Evolutionary conservation across 2,113 vertebrate genomes (phyloP).

Genomic region (Sylvietta virens): DNA sequence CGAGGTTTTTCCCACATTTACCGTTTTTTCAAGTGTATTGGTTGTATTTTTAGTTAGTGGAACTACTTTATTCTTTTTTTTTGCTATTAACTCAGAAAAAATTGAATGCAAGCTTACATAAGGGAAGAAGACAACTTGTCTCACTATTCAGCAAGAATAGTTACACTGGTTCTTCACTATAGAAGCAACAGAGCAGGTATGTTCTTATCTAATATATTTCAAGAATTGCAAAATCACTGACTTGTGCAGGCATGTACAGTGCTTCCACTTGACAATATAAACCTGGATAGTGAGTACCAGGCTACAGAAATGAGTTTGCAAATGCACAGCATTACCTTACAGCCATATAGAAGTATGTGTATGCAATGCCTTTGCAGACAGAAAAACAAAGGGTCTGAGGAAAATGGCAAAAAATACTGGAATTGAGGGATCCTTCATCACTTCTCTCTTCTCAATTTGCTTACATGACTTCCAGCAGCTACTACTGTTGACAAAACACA

Average conservation of each 20-base stretch:
- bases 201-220: background rate
- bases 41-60: background rate
- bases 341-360: background rate
- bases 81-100: background rate
- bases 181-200: background rate
- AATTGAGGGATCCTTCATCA: background rate
- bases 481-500: background rate
- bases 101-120: background rate
- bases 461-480: background rate
- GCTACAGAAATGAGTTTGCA: background rate
- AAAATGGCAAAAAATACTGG: background rate
- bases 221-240: background rate
- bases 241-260: background rate
- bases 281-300: background rate
- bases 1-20: background rate
- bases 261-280: background rate
- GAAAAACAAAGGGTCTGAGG: background rate
- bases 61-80: background rate
- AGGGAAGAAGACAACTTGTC: background rate
- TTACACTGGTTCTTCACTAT: background rate
- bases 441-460: background rate
- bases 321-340: background rate
- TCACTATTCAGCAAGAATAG: background rate
- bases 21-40: background rate
- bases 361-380: background rate